Evolutionary conservation across 2,888 invertebrate species (phyloP).

Genomic region (Drosophila diplacantha): DNA sequence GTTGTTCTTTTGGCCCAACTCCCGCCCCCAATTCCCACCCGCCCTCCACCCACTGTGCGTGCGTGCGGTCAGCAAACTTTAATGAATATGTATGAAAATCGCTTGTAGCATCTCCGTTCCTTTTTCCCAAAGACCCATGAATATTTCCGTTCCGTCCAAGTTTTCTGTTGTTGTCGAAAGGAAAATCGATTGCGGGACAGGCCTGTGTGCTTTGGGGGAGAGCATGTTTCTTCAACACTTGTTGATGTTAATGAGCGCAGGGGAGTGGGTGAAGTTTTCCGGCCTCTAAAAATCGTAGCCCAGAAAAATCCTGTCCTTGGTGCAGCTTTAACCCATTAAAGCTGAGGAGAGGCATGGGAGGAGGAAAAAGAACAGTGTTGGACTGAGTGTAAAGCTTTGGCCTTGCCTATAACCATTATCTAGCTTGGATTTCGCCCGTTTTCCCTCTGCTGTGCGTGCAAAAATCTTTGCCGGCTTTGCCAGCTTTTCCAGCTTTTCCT

Average conservation of each 20-base stretch:
- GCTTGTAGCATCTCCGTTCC: slow-evolving; percentile 49
- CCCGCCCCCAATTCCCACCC: slow-evolving; percentile 3
- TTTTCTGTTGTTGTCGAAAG: slow-evolving; percentile 34
- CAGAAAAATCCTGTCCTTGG: slow-evolving; percentile 3
- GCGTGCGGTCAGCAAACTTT: slow-evolving; percentile 69
- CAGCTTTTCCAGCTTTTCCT: slow-evolving; percentile 40
- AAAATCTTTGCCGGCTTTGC: slow-evolving; percentile 58
- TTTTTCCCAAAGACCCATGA: slow-evolving; percentile 43
- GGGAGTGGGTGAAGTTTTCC: slow-evolving; percentile 13
- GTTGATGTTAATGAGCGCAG: slow-evolving; percentile 59
- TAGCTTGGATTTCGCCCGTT: slow-evolving; percentile 8
- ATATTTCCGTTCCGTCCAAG: slow-evolving; percentile 49
- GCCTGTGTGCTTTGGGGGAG: not conserved
- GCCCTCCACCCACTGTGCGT: slow-evolving; percentile 16
- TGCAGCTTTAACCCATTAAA: slow-evolving; percentile 57
- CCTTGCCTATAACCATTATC: slow-evolving; percentile 36
- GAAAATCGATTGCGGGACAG: slow-evolving; percentile 36
- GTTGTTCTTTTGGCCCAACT: slow-evolving; percentile 8
- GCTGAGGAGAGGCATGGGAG: not conserved
- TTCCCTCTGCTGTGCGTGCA: slow-evolving; percentile 55
- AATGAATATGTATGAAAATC: slow-evolving; percentile 72
- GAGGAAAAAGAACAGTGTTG: not conserved
- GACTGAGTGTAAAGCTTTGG: slow-evolving; percentile 19
- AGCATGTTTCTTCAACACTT: slow-evolving; percentile 56
- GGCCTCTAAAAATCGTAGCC: slow-evolving; percentile 2